Base-by-base conservation (phyloP, 1,140 invertebrate genomes). In the Metopolophium dirhodum region DNA sequence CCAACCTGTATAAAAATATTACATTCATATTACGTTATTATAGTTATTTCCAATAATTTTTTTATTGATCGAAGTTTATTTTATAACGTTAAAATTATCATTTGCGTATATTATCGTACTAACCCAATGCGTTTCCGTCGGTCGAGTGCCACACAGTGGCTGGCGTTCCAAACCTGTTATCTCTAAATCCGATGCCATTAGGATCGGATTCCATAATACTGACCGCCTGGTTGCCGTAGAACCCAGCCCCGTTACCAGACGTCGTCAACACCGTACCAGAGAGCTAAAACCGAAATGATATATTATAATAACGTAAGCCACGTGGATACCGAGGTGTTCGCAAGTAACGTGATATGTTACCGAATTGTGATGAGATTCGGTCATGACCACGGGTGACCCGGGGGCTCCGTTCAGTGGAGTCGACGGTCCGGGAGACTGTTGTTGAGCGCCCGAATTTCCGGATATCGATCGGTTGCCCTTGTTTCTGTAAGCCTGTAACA, bases 171-270 rank as follows among this genome's bases (percentile, higher is more conserved):
- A 93, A 93, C 57, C 91, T 54, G 35, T 54, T 93, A 26, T 93
- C 91, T 54, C 91, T 93, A 22, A 93, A 93, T 22, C 68, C 91
- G 0, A 93, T 93, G 20, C 91, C 91, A 22, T 93, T 93, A 1
- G 91, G 91, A 45, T 93, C 91, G n/a, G 91, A 93, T 85, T 93
- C 91, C 91, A 93, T 93, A 26, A 93, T 93, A 35, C 91, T 93
- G 8, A 93, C 91, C 2, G 91, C 22, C 49, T 93, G 91, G 37
- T 93, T 93, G n/a, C 91, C 77, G 91, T 93, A 93, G 49, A 93
- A 93, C 7, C 91, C 91, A 83, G 77, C n/a, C 7, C 91, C 91
- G 91, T 93, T 93, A 8, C 91, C 26, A 26, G 68, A 41, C 82
- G 91, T 93, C 9, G 91, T 86, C 51, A 93, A 85, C 26, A 93